A percentile compares a stretch with the other conserved stretches of the same genome.
phyloP scores from a whole-genome alignment of 2,113 vertebrate genomes.

The Parus major region DNA sequence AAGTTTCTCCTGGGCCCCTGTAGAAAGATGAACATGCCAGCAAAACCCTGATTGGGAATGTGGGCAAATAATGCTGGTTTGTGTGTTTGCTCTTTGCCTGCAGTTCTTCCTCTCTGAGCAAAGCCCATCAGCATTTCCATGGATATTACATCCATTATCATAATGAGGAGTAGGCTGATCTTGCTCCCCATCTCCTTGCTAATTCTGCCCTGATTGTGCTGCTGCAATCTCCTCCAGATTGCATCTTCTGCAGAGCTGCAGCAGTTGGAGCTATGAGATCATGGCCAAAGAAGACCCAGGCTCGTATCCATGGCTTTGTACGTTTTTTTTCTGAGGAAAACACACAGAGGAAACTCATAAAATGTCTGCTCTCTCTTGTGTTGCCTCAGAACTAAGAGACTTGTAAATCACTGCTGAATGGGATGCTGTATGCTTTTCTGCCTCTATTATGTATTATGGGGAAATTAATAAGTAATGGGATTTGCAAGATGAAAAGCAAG shows the following conservation, averaged over 20 bases:
- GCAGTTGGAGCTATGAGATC: background rate
- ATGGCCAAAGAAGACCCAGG: background rate
- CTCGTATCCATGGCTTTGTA: background rate
- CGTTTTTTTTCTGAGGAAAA: background rate
- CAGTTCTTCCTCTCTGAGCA: constrained; percentile 49
- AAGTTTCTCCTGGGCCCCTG: constrained; percentile 33
- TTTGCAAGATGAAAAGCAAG: constrained; percentile 70
- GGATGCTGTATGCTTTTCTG: constrained; percentile 56
- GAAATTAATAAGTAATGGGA: constrained; percentile 77
- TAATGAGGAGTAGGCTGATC: constrained; percentile 43
- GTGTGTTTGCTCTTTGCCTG: constrained; percentile 42
- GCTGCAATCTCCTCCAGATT: constrained; percentile 8
- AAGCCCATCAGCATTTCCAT: constrained; percentile 54
- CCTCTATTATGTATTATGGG: constrained; percentile 59
- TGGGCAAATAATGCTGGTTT: constrained; percentile 36
- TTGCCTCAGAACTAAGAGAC: constrained; percentile 43
- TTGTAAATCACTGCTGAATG: constrained; percentile 70
- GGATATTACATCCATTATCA: constrained; percentile 53
- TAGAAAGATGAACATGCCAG: constrained; percentile 23
- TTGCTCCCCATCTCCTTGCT: constrained; percentile 23
- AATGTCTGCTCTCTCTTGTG: constrained; percentile 14
- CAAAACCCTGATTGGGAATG: background rate
- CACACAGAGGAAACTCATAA: constrained; percentile 32
- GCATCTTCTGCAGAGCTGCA: background rate
- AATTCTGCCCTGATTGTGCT: constrained; percentile 29